Conservation (phyloP, 2,888 invertebrate species). For the Drosophila helvetica region DNA sequence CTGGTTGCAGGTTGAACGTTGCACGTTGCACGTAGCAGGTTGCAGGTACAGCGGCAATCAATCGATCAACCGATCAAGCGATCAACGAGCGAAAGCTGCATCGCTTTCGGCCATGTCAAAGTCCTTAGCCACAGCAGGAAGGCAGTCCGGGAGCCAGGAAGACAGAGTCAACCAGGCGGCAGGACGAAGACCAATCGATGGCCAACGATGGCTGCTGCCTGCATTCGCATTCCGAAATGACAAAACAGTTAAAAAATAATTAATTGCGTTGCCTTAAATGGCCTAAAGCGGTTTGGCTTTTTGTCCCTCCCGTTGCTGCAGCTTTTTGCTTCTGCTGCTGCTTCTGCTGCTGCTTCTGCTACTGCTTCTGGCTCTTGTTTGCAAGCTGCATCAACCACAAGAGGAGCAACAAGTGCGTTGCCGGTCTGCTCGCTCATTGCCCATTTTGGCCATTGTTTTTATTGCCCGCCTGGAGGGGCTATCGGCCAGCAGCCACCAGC, state of each 20-base stretch:
- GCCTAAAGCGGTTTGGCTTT: slow-evolving; percentile 79
- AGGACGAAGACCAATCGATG: slow-evolving; percentile 58
- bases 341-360: slow-evolving; percentile 42
- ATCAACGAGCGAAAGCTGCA: slow-evolving; percentile 80
- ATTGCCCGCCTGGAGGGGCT: slow-evolving; percentile 72
- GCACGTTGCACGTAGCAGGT: slow-evolving; percentile 15
- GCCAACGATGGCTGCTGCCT: slow-evolving; percentile 74
- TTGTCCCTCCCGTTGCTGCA: slow-evolving; percentile 42
- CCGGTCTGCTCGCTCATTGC: slow-evolving; percentile 66
- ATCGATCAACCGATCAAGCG: slow-evolving; percentile 82
- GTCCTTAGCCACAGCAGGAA: slow-evolving; percentile 60
- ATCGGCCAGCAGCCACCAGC: slow-evolving; percentile 36
- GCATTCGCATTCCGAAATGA: slow-evolving; percentile 83
- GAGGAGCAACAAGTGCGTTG: slow-evolving; percentile 63
- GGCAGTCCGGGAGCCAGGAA: slow-evolving; percentile 17
- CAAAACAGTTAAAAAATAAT: slow-evolving; percentile 85
- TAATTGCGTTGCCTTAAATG: slow-evolving; percentile 84
- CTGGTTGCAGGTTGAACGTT: slow-evolving; percentile 26
- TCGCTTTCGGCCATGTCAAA: slow-evolving; percentile 71
- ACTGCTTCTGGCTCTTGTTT: slow-evolving; percentile 52
- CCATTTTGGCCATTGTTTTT: slow-evolving; percentile 80
- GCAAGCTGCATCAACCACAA: slow-evolving; percentile 62
- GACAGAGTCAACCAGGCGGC: slow-evolving; percentile 47
- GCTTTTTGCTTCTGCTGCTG: slow-evolving; percentile 37
- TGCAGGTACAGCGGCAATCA: slow-evolving; percentile 71